Base-by-base conservation (phyloP, 2,888 invertebrate genomes). In the Tribolium freemani region DNA sequence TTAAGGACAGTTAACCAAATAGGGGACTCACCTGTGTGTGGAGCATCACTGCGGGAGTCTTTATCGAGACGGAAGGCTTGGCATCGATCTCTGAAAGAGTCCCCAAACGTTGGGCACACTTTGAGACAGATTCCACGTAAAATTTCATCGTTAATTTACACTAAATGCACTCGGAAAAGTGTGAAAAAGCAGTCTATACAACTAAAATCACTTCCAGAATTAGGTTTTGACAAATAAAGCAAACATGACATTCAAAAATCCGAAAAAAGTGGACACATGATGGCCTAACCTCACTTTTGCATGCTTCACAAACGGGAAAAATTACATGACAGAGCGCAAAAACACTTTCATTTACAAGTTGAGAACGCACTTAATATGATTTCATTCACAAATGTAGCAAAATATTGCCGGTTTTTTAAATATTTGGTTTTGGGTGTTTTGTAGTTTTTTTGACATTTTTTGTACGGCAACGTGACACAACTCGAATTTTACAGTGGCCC, bases 11-110 rank as follows among this genome's bases (percentile, higher is more conserved):
- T 46, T 13, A 4, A 30, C 11, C 6, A 9, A 53, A 53, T 60
- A 50, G 54, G 10, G 53, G 30, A 75, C 73, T 79, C 87, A 93
- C 93, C 89, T 91, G 92, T 5, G 96, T 95, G 73, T 94, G 91
- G 71, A 95, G 86, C 81, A 95, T 89, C 30, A 93, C 88, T 58
- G 93, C 85, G 0, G 96, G 96, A 20, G 96, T 96, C 86, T 93
- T 91, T 56, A 93, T 88, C 53, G 83, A 81, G 38, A 88, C 81
- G 61, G 87, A 88, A 0, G 90, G 89, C 57, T 89, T 88, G 79
- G 90, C 89, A 21, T 88, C 84, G 68, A 94, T 88, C 74, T 90
- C 90, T 0, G 88, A 87, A 16, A 94, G 79, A n/a, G 81, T 84
- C 9, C 95, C 95, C 60, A 93, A 83, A 21, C 96, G 90, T 21